These are phyloP conservation scores for Tragulus kanchil DNA, from an alignment of 2,113 vertebrate species.

Conservation along the genomic window DNA sequence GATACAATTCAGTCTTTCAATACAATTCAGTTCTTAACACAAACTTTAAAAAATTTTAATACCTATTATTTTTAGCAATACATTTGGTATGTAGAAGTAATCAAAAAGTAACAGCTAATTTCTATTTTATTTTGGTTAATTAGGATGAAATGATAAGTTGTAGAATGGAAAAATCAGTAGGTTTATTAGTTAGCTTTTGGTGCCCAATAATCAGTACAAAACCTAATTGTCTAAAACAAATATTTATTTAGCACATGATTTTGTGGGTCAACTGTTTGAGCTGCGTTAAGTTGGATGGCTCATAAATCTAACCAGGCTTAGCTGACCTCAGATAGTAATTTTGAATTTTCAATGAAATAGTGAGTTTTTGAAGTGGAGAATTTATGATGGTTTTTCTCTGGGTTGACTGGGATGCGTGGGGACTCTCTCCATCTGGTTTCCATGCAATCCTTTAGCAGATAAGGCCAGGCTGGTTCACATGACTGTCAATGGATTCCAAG, in stretches of 20 bases:
- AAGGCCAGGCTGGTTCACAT: not conserved
- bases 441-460: not conserved
- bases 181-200: not conserved
- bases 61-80: not conserved
- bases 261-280: not conserved
- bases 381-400: not conserved
- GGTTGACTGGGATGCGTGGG: not conserved
- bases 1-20: not conserved
- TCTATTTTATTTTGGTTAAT: not conserved
- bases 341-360: not conserved
- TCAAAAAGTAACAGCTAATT: not conserved
- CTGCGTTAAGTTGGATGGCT: not conserved
- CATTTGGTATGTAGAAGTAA: not conserved
- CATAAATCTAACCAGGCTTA: not conserved
- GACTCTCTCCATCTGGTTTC: not conserved
- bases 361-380: not conserved
- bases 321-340: not conserved
- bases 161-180: not conserved
- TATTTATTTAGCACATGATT: not conserved
- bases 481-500: not conserved
- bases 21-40: not conserved
- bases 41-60: not conserved
- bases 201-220: not conserved
- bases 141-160: not conserved
- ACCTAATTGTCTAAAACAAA: not conserved